phyloP scores from a whole-genome alignment of 2,113 vertebrate genomes.

The Polyodon spathula region DNA sequence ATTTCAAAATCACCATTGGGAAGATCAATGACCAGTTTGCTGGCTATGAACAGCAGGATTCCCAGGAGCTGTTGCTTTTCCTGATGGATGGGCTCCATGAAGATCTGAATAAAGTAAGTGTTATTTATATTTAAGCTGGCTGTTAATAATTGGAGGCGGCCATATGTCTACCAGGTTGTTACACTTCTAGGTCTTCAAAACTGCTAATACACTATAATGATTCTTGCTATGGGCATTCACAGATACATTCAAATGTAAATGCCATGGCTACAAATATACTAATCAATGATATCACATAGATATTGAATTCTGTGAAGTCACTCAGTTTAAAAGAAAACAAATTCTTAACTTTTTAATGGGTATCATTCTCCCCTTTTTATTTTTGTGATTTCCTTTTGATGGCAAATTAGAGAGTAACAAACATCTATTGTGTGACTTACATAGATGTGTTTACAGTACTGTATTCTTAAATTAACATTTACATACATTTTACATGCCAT shows the following conservation, averaged over 20 bases:
- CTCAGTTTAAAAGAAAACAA: constrained; percentile 21
- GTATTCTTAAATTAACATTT: background rate
- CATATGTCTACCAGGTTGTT: too few species aligned
- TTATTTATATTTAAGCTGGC: too few species aligned
- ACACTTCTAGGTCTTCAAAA: too few species aligned
- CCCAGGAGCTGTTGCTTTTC: constrained; percentile 91
- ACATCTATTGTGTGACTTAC: constrained; percentile 33
- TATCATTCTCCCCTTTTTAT: constrained; percentile 39
- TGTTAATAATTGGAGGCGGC: too few species aligned
- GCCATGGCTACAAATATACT: too few species aligned
- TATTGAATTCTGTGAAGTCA: background rate
- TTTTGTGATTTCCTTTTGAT: constrained; percentile 51
- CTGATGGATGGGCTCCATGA: constrained; percentile 96
- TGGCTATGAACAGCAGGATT: constrained; percentile 89
- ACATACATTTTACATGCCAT: too few species aligned
- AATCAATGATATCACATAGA: background rate
- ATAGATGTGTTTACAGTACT: constrained; percentile 16
- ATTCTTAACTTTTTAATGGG: background rate
- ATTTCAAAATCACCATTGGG: constrained; percentile 91
- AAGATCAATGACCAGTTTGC: constrained; percentile 95
- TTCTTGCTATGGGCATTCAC: too few species aligned
- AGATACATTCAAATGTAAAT: too few species aligned
- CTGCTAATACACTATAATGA: background rate
- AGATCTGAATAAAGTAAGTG: constrained; percentile 89
- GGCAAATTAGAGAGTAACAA: constrained; percentile 68